phyloP scores from a whole-genome alignment of 2,888 invertebrate species.

The Oasisia sp. region DNA sequence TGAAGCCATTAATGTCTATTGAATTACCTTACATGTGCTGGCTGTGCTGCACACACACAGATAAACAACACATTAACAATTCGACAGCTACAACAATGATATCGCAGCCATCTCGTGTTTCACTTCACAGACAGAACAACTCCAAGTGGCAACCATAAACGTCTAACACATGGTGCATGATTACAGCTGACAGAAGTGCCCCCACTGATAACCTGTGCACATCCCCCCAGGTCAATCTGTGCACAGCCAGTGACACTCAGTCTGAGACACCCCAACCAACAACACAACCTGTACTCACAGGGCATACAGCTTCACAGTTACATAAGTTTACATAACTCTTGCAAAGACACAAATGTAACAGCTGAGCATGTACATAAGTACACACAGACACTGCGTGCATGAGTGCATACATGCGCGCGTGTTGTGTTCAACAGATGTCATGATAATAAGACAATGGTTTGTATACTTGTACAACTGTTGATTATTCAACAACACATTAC shows the following conservation, averaged over 20 bases:
- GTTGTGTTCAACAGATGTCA: too few relatives aligned
- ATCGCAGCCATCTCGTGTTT: neutral
- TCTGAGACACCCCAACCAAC: neutral
- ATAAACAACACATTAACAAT: conserved; percentile 3
- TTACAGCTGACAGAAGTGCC: neutral
- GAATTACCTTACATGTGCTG: neutral
- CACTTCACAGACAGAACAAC: neutral
- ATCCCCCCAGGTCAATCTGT: neutral
- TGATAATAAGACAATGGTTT: too few relatives aligned
- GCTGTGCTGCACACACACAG: neutral
- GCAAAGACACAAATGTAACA: too few relatives aligned
- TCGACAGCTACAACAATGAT: neutral
- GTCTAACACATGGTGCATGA: neutral
- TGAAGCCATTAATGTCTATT: conserved; percentile 13
- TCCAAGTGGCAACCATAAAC: neutral
- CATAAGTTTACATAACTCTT: too few relatives aligned
- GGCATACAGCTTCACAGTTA: neutral
- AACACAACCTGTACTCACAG: neutral
- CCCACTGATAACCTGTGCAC: neutral
- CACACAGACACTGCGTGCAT: too few relatives aligned
- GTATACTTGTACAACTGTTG: too few relatives aligned
- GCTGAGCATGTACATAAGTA: too few relatives aligned
- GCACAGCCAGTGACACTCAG: neutral
- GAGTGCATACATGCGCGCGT: too few relatives aligned
- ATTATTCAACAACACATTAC: too few relatives aligned